Evolutionary conservation across 1,140 invertebrate genomes (phyloP).

Genomic region (Argopecten irradians): DNA sequence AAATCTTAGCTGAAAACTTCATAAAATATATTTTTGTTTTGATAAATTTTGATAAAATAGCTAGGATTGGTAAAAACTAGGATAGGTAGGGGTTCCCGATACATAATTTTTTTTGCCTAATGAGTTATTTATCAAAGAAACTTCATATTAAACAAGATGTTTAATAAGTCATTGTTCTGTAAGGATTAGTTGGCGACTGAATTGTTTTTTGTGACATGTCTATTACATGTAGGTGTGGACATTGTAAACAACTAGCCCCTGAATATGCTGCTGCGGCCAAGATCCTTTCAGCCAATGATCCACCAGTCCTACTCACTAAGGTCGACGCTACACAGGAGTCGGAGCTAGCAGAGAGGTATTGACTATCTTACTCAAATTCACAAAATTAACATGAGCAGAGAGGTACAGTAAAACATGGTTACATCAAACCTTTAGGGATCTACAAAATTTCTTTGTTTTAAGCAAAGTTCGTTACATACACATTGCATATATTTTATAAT

Average conservation of each 20-base stretch:
- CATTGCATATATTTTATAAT: background rate
- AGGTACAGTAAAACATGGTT: too few relatives aligned
- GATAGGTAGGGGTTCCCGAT: background rate
- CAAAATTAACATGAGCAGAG: background rate
- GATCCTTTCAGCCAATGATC: slow-evolving; percentile 84
- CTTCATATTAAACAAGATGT: background rate
- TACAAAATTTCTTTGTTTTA: background rate
- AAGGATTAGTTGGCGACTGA: background rate
- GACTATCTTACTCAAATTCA: too few relatives aligned
- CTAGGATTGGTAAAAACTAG: too few relatives aligned
- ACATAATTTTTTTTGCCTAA: background rate
- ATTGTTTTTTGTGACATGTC: background rate
- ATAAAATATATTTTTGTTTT: too few relatives aligned
- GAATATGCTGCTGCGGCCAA: slow-evolving; percentile 97
- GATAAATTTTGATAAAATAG: too few relatives aligned
- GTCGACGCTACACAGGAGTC: slow-evolving; percentile 79
- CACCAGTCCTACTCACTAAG: slow-evolving; percentile 77
- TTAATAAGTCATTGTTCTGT: background rate
- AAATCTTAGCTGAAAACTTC: too few relatives aligned
- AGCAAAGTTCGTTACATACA: background rate
- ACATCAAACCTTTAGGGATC: background rate
- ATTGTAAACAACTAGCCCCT: slow-evolving; percentile 97
- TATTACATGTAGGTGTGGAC: slow-evolving; percentile 86
- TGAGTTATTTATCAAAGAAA: background rate
- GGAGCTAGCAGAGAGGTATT: slow-evolving; percentile 76